Conservation (phyloP, 2,113 vertebrate genomes). For the Cisticola juncidis region DNA sequence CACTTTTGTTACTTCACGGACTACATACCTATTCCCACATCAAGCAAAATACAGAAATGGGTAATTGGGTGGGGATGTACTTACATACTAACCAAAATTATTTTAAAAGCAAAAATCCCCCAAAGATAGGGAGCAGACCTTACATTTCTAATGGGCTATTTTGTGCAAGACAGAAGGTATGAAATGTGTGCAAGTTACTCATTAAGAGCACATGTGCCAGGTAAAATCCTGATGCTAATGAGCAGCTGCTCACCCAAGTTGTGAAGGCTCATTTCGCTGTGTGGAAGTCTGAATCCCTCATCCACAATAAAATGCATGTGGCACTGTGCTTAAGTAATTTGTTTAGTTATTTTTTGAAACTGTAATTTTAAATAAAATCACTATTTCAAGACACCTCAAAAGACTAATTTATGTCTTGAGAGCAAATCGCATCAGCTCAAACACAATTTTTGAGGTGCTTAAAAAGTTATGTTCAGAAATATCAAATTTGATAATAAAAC, state of each 20-base stretch:
- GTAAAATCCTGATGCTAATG: slow-evolving; percentile 34
- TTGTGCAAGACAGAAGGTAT: slow-evolving; percentile 30
- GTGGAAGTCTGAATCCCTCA: not conserved
- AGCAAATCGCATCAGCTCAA: not conserved
- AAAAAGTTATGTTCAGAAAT: not conserved
- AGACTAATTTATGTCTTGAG: not conserved
- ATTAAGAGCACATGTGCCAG: not conserved
- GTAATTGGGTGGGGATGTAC: not conserved
- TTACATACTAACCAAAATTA: not conserved
- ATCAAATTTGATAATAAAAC: not conserved
- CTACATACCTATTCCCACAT: rapidly evolving
- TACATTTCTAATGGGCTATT: not conserved
- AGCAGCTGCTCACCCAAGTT: slow-evolving; percentile 25
- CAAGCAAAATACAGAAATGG: not conserved
- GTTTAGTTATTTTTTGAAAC: not conserved
- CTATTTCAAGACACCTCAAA: not conserved
- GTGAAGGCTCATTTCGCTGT: not conserved
- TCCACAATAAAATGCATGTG: not conserved
- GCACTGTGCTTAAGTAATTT: not conserved
- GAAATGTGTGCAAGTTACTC: not conserved
- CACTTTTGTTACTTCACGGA: not conserved
- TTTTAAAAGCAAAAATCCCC: slow-evolving; percentile 43
- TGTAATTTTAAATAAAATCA: not conserved
- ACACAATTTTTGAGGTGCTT: not conserved
- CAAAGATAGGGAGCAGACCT: not conserved